A percentile compares a stretch with the other conserved stretches of the same genome.
Evolutionary conservation across 64 coral and sea anemone genomes (phyloP).

Genomic region (Catalaphyllia jardinei): DNA sequence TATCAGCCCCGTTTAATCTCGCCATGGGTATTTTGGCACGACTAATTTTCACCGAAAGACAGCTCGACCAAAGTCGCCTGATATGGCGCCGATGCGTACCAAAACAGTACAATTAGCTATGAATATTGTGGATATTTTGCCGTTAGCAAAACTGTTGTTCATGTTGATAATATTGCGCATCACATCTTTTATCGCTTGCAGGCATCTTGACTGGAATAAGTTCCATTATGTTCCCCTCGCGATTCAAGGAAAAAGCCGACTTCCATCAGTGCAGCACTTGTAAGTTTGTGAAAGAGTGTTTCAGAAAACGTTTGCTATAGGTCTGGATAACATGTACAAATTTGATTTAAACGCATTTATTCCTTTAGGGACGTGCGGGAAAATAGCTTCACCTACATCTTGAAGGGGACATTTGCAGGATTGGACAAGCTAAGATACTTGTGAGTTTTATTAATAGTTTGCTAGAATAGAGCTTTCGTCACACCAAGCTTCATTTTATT

Average conservation of each 20-base stretch:
- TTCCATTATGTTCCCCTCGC: constrained; percentile 61
- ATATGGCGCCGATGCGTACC: no score
- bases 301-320: background rate
- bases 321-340: background rate
- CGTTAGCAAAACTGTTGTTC: no score
- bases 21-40: no score
- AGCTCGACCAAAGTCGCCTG: no score
- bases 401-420: constrained; percentile 61
- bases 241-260: constrained; percentile 38
- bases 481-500: background rate
- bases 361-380: constrained; percentile 35
- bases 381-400: constrained; percentile 74
- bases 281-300: background rate
- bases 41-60: no score
- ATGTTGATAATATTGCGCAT: background rate
- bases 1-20: no score
- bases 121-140: no score
- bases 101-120: no score
- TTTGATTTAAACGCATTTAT: background rate
- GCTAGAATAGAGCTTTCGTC: background rate
- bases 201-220: constrained; percentile 50
- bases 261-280: constrained; percentile 32
- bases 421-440: constrained; percentile 58
- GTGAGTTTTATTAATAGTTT: constrained; percentile 50
- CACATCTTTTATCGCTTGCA: background rate